Evolutionary conservation across 1,140 invertebrate species (phyloP).

Genomic region (Apis cerana): DNA sequence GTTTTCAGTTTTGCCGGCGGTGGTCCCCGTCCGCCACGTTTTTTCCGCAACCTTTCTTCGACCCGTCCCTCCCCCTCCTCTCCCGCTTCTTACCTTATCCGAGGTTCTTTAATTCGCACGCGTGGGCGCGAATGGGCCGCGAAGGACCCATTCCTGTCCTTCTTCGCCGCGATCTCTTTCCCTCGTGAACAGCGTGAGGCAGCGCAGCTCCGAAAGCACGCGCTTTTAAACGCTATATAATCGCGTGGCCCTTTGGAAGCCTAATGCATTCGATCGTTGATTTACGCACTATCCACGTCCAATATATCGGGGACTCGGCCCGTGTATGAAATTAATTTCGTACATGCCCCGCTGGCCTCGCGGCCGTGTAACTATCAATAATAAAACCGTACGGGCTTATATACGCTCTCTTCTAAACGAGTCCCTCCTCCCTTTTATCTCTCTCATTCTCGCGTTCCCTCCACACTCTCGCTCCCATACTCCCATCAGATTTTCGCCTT

Average conservation of each 20-base stretch:
- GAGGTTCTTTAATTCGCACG: slow-evolving; percentile 71
- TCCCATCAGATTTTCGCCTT: neutral
- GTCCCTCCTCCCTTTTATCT: slow-evolving; percentile 11
- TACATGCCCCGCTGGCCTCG: slow-evolving; percentile 72
- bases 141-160: slow-evolving; percentile 29
- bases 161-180: slow-evolving; percentile 15
- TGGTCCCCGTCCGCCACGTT: slow-evolving; percentile 44
- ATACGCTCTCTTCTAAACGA: slow-evolving; percentile 29
- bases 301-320: slow-evolving; percentile 70
- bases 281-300: slow-evolving; percentile 72
- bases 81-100: slow-evolving; percentile 61
- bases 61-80: slow-evolving; percentile 25
- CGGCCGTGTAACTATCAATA: slow-evolving; percentile 73
- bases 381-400: slow-evolving; percentile 59
- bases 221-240: slow-evolving; percentile 67
- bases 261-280: slow-evolving; percentile 76
- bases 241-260: slow-evolving; percentile 68
- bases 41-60: slow-evolving; percentile 33
- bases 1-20: slow-evolving; percentile 63
- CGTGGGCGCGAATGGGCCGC: slow-evolving; percentile 65
- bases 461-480: slow-evolving; percentile 5
- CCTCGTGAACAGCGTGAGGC: slow-evolving; percentile 9
- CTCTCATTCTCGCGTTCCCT: neutral
- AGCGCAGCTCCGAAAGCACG: slow-evolving; percentile 57
- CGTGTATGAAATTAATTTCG: slow-evolving; percentile 78